Conservation (phyloP, 2,113 vertebrate species). For the human (Homo sapiens) region DNA sequence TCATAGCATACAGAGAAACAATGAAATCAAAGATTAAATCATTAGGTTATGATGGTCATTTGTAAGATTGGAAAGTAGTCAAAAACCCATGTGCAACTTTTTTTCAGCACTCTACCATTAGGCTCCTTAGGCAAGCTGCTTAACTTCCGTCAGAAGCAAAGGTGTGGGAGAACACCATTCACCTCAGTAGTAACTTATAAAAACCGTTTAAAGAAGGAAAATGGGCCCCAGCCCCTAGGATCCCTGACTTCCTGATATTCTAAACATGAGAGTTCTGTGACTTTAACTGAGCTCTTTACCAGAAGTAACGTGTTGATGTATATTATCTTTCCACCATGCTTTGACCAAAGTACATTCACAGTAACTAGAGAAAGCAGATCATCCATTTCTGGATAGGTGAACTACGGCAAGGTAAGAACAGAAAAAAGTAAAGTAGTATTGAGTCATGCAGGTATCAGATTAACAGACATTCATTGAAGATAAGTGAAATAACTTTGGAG, state of each 20-base stretch:
- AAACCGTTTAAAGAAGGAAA: background rate
- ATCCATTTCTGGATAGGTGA: background rate
- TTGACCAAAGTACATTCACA: slow-evolving; percentile 61
- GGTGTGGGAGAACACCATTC: background rate
- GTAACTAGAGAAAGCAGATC: slow-evolving; percentile 70
- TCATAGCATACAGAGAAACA: background rate
- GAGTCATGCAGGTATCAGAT: background rate
- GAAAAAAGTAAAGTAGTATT: background rate
- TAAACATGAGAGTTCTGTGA: slow-evolving; percentile 45
- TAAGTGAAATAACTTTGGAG: background rate
- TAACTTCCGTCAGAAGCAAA: background rate
- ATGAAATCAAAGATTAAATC: background rate
- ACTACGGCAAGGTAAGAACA: background rate
- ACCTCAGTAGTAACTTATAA: background rate
- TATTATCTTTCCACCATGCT: slow-evolving; percentile 14
- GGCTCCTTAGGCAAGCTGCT: background rate
- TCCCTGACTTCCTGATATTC: background rate
- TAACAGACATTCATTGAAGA: background rate
- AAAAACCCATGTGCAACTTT: background rate
- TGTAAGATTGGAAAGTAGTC: slow-evolving; percentile 36
- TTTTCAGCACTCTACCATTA: background rate
- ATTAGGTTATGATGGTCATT: background rate
- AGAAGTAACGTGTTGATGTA: background rate
- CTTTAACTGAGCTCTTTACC: background rate
- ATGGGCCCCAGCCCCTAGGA: background rate